Percentiles rank a stretch among this genome's conserved stretches.
Conservation (phyloP, 2,797 vertebrate species). For the Diceros bicornis region DNA sequence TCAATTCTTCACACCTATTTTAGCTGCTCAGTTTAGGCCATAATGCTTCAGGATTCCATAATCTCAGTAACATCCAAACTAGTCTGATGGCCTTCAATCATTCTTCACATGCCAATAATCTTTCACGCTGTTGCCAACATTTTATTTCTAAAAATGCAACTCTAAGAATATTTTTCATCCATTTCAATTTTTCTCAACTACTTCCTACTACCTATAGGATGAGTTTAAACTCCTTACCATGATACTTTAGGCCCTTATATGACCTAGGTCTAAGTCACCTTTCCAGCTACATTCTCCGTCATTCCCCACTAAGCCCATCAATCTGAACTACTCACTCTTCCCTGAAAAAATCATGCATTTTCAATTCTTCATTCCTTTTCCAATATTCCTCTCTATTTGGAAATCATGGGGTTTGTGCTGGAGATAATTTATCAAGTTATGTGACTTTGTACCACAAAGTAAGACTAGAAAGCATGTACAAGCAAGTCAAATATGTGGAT, state of each 20-base stretch:
- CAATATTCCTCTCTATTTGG: neutral
- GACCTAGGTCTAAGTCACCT: neutral
- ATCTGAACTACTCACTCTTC: neutral
- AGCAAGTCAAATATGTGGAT: neutral
- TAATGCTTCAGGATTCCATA: fast-evolving
- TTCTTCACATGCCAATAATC: neutral
- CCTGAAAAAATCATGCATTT: neutral
- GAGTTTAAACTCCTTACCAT: neutral
- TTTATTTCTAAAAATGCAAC: constrained; percentile 43
- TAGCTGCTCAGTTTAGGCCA: neutral
- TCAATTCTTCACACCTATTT: neutral
- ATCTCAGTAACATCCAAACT: neutral
- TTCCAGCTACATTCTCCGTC: neutral
- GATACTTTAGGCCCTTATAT: neutral
- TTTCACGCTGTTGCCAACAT: neutral
- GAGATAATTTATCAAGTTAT: neutral
- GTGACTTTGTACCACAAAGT: neutral
- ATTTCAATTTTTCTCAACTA: neutral
- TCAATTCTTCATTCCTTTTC: neutral
- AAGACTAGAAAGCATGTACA: neutral
- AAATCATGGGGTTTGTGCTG: neutral
- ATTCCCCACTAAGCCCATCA: neutral
- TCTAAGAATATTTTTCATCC: neutral
- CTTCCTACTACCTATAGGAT: neutral
- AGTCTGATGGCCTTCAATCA: neutral